These are phyloP conservation scores for Ectropis grisescens DNA, from an alignment of 1,140 invertebrate species.

Conservation along the genomic window DNA sequence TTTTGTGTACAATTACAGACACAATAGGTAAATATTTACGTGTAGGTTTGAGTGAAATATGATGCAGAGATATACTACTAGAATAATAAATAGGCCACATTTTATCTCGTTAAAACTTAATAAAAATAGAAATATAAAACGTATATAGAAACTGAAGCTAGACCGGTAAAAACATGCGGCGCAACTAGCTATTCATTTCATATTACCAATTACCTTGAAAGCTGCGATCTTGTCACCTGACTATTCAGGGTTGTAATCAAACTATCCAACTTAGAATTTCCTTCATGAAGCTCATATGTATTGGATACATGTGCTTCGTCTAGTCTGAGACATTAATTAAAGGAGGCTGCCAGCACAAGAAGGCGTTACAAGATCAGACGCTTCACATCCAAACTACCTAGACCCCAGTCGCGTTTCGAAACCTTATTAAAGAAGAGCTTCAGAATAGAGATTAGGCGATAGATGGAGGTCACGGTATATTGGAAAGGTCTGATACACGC, in stretches of 20 bases:
- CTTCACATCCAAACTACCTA: constrained; percentile 22
- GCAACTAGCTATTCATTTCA: neutral
- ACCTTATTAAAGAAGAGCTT: constrained; percentile 6
- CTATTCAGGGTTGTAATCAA: constrained; percentile 12
- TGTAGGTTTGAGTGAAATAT: too few relatives aligned
- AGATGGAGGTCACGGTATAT: constrained; percentile 8
- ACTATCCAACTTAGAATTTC: constrained; percentile 25
- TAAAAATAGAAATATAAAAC: neutral
- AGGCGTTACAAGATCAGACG: constrained; percentile 32
- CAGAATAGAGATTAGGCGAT: neutral
- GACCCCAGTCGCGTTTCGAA: too few relatives aligned
- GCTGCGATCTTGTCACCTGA: constrained; percentile 6
- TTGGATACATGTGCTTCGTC: constrained; percentile 25
- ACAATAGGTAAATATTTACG: too few relatives aligned
- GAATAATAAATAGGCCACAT: too few relatives aligned
- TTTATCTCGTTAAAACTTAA: neutral
- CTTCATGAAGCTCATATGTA: constrained; percentile 24
- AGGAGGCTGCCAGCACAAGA: constrained; percentile 43
- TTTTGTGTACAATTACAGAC: too few relatives aligned
- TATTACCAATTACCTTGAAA: neutral
- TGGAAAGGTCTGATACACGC: constrained; percentile 18
- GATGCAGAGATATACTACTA: too few relatives aligned
- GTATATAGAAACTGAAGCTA: neutral
- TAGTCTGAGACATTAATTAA: constrained; percentile 54
- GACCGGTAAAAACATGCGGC: neutral